Conservation (phyloP, 2,888 invertebrate species). For the Brenthis hecate region DNA sequence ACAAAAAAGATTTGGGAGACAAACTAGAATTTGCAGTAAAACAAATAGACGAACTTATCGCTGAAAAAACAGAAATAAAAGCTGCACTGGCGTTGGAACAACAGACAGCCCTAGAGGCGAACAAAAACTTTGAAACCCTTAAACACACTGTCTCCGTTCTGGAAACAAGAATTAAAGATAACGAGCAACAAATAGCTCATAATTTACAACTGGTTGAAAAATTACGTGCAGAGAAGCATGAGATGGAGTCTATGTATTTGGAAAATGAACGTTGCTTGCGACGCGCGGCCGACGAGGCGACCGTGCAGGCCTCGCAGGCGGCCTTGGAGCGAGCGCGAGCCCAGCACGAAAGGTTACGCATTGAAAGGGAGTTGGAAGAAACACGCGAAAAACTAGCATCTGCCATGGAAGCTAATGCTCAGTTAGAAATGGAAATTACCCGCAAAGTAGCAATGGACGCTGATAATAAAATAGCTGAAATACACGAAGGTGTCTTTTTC, state of each 20-base stretch:
- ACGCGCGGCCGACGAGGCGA: constrained; percentile 87
- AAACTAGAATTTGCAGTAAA: constrained; percentile 63
- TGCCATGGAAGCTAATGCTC: constrained; percentile 61
- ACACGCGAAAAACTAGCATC: constrained; percentile 72
- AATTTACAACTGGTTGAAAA: constrained; percentile 56
- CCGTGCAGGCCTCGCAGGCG: constrained; percentile 88
- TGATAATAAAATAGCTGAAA: constrained; percentile 59
- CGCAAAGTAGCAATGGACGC: constrained; percentile 62
- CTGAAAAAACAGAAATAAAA: constrained; percentile 62
- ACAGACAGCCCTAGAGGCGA: constrained; percentile 52
- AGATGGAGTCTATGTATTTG: constrained; percentile 65
- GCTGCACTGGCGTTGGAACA: constrained; percentile 52
- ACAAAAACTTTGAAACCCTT: constrained; percentile 55
- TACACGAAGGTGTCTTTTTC: constrained; percentile 55
- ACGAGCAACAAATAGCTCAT: constrained; percentile 59
- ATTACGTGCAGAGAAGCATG: constrained; percentile 65
- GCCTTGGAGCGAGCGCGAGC: constrained; percentile 88
- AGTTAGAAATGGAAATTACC: constrained; percentile 73
- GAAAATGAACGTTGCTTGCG: constrained; percentile 83
- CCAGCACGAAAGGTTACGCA: constrained; percentile 85
- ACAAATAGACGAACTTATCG: constrained; percentile 58
- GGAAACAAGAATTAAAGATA: constrained; percentile 59
- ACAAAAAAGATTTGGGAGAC: constrained; percentile 71
- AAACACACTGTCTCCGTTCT: constrained; percentile 51
- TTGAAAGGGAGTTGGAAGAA: constrained; percentile 85